phyloP scores from a whole-genome alignment of 2,888 invertebrate genomes.

The Onchidella celtica region DNA sequence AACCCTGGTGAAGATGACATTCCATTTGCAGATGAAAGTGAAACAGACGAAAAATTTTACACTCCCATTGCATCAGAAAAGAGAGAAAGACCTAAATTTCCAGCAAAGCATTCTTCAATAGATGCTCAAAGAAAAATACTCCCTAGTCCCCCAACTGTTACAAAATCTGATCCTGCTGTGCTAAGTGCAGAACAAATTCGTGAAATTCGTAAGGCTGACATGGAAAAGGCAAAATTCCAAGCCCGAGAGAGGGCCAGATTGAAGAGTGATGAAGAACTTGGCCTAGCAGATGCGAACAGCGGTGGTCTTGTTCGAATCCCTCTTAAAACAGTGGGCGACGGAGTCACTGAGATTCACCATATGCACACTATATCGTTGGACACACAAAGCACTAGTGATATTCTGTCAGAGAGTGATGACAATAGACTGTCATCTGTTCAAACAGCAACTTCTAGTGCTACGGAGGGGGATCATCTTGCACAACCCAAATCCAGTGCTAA shows the following conservation, averaged over 20 bases:
- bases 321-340: background rate
- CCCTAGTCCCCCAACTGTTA: conserved; percentile 60
- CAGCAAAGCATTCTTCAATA: conserved; percentile 16
- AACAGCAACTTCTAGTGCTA: conserved; percentile 28
- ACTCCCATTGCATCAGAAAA: conserved; percentile 72
- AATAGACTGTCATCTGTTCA: conserved; percentile 4
- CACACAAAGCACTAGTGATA: conserved; percentile 60
- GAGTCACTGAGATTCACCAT: conserved; percentile 32
- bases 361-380: conserved; percentile 53
- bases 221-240: conserved; percentile 81
- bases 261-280: conserved; percentile 88
- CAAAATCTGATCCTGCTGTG: conserved; percentile 59
- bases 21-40: conserved; percentile 76
- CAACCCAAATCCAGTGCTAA: conserved; percentile 48
- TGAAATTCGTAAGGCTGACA: conserved; percentile 63
- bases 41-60: conserved; percentile 70
- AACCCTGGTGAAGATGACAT: conserved; percentile 64
- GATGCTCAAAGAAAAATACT: conserved; percentile 65
- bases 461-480: conserved; percentile 52
- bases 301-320: conserved; percentile 16
- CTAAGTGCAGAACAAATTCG: conserved; percentile 80
- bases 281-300: conserved; percentile 71
- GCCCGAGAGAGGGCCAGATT: conserved; percentile 84
- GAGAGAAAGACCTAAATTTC: conserved; percentile 33
- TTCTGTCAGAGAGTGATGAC: conserved; percentile 65